Evolutionary conservation across 2,888 invertebrate genomes (phyloP).

Genomic region (Macrophya annulata): DNA sequence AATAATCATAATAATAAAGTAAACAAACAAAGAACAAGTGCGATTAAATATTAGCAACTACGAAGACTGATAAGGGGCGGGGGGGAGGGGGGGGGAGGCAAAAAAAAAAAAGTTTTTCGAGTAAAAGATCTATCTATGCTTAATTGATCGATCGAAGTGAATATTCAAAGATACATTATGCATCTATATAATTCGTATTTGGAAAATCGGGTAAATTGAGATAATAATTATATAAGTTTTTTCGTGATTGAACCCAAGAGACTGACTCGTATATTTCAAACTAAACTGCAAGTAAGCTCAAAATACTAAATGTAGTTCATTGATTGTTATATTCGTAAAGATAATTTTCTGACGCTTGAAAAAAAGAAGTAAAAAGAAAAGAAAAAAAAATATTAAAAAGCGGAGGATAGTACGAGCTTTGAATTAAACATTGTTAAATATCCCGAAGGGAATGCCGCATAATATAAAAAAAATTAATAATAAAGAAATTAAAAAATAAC

Average conservation of each 20-base stretch:
- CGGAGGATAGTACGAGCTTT: not conserved
- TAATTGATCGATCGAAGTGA: not conserved
- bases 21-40: not conserved
- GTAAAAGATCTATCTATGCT: not conserved
- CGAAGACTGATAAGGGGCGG: constrained; percentile 43
- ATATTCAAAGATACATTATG: not conserved
- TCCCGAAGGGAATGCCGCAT: not conserved
- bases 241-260: constrained; percentile 48
- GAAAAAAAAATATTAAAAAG: not conserved
- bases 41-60: constrained; percentile 41
- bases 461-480: no score
- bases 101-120: not conserved
- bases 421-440: not conserved
- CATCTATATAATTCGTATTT: not conserved
- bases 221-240: constrained; percentile 49
- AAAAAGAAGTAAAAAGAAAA: no score
- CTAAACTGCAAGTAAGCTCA: constrained; percentile 37
- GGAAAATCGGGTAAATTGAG: not conserved
- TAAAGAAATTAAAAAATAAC: not conserved
- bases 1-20: not conserved
- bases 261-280: constrained; percentile 45
- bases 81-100: not conserved
- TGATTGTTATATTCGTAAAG: not conserved
- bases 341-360: not conserved
- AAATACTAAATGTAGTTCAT: not conserved